Evolutionary conservation across 2,797 vertebrate genomes (phyloP).

Genomic region (Pipistrellus kuhlii): DNA sequence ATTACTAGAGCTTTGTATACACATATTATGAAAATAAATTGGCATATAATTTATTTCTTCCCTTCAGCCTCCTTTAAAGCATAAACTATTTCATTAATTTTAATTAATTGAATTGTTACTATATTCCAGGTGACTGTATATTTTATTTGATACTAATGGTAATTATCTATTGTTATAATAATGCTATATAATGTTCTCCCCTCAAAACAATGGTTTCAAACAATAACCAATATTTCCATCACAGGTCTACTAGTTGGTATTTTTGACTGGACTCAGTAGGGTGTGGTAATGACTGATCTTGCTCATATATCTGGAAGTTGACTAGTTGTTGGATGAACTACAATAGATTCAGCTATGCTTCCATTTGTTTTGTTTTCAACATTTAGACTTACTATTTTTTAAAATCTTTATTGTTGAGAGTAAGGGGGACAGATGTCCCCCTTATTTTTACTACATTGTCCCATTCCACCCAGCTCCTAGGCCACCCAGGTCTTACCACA

Average conservation of each 20-base stretch:
- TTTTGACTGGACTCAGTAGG: not conserved
- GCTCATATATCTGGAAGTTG: not conserved
- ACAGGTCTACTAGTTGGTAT: not conserved
- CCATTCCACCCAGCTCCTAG: no score
- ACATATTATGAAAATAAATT: not conserved
- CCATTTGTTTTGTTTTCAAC: not conserved
- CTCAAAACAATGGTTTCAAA: not conserved
- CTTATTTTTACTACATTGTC: no score
- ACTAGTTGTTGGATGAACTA: not conserved
- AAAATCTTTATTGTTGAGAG: no score
- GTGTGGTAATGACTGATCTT: not conserved
- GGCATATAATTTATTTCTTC: constrained; percentile 32
- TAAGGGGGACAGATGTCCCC: no score
- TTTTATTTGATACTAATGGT: not conserved
- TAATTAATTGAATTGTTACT: not conserved
- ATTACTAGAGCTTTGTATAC: not conserved
- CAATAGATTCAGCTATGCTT: not conserved
- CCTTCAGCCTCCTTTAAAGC: not conserved
- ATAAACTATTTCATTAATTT: constrained; percentile 2
- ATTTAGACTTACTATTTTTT: no score
- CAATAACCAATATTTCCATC: not conserved
- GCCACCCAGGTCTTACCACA: no score
- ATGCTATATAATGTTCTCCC: not conserved
- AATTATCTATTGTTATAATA: not conserved
- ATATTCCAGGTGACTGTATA: not conserved